phyloP scores from a whole-genome alignment of 2,888 invertebrate species.

The Trisateles emortualis region DNA sequence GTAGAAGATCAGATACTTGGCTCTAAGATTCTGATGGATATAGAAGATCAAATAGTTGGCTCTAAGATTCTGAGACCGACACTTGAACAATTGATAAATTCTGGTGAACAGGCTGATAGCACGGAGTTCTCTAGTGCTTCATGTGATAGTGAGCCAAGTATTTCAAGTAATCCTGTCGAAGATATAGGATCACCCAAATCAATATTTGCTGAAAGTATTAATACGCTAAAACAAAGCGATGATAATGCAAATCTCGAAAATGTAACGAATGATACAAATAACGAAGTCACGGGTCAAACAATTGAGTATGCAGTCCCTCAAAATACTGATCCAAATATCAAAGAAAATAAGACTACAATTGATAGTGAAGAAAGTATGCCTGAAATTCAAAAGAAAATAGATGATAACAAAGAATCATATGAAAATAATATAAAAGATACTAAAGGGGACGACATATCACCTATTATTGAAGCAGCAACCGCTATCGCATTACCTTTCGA shows the following conservation, averaged over 20 bases:
- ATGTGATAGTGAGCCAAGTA: background rate
- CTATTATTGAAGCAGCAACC: no score
- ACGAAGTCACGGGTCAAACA: background rate
- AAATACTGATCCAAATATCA: background rate
- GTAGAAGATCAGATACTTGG: conserved; percentile 56
- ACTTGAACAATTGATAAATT: background rate
- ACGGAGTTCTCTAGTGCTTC: background rate
- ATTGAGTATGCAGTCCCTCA: background rate
- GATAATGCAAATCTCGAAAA: background rate
- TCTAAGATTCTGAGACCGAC: no score
- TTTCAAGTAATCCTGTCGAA: background rate
- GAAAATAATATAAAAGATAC: background rate
- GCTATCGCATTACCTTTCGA: background rate
- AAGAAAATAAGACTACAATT: background rate
- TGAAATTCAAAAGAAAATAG: background rate
- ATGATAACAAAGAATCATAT: background rate
- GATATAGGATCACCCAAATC: background rate
- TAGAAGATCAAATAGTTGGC: no score
- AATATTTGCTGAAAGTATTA: background rate
- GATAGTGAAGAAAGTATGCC: background rate
- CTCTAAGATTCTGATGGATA: conserved; percentile 55
- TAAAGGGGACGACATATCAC: background rate
- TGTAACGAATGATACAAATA: background rate
- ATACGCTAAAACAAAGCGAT: background rate
- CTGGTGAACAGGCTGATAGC: background rate